Conservation (phyloP, 1,140 invertebrate species). For the Panulirus ornatus region DNA sequence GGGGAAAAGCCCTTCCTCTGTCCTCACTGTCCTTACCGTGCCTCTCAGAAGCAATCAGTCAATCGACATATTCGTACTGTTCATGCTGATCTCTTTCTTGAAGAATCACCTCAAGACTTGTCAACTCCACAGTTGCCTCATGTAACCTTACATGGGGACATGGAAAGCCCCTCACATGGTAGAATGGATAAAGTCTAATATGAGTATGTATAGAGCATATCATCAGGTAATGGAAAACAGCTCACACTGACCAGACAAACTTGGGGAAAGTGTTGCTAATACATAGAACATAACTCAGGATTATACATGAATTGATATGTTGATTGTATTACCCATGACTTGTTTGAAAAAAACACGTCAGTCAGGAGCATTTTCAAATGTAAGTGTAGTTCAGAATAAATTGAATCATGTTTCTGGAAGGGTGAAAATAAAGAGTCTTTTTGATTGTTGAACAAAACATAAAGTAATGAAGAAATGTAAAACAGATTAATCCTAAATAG, state of each 20-base stretch:
- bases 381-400: no score
- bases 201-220: not conserved
- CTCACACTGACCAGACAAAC: not conserved
- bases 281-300: not conserved
- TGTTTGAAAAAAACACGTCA: no score
- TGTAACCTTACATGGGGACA: not conserved
- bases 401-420: no score
- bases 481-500: no score
- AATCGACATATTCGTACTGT: conserved; percentile 65
- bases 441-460: no score
- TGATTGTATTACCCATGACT: no score
- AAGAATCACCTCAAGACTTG: conserved; percentile 35
- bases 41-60: conserved; percentile 70
- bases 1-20: conserved; percentile 78
- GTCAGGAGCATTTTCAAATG: no score
- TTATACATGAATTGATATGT: not conserved
- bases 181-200: conserved; percentile 3
- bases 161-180: not conserved
- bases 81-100: conserved; percentile 53
- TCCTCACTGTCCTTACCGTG: conserved; percentile 73
- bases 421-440: no score
- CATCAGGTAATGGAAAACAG: not conserved
- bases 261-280: not conserved
- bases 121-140: not conserved
- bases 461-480: no score